These are phyloP conservation scores for Camponotus pennsylvanicus DNA, from an alignment of 1,140 invertebrate species.

Conservation along the genomic window DNA sequence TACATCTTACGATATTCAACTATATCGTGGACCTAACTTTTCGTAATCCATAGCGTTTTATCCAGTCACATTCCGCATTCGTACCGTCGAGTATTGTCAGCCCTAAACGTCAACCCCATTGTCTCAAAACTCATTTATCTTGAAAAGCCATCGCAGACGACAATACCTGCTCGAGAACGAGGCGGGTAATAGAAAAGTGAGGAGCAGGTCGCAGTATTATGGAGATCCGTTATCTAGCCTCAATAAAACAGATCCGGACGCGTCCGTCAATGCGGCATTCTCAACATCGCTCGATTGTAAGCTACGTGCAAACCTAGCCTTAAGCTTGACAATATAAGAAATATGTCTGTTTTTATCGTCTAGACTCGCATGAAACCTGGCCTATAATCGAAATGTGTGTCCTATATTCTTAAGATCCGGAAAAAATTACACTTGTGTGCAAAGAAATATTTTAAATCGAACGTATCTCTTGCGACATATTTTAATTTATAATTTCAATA, in stretches of 20 bases:
- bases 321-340: constrained; percentile 17
- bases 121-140: constrained; percentile 72
- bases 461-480: neutral
- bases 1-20: constrained; percentile 18
- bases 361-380: neutral
- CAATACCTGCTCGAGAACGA: constrained; percentile 65
- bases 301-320: constrained; percentile 8
- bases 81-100: constrained; percentile 53
- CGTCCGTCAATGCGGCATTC: constrained; percentile 56
- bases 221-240: constrained; percentile 53
- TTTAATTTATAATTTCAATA: neutral
- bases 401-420: neutral
- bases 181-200: constrained; percentile 60
- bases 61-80: constrained; percentile 33
- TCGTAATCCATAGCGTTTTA: constrained; percentile 23
- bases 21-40: constrained; percentile 28
- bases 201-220: constrained; percentile 48
- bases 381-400: neutral
- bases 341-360: neutral
- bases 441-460: neutral
- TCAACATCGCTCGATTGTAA: constrained; percentile 40
- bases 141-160: constrained; percentile 59
- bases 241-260: constrained; percentile 59
- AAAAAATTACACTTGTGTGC: neutral
- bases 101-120: constrained; percentile 64